Evolutionary conservation across 2,113 vertebrate genomes (phyloP).

Genomic region (Chlamydotis undulata): DNA sequence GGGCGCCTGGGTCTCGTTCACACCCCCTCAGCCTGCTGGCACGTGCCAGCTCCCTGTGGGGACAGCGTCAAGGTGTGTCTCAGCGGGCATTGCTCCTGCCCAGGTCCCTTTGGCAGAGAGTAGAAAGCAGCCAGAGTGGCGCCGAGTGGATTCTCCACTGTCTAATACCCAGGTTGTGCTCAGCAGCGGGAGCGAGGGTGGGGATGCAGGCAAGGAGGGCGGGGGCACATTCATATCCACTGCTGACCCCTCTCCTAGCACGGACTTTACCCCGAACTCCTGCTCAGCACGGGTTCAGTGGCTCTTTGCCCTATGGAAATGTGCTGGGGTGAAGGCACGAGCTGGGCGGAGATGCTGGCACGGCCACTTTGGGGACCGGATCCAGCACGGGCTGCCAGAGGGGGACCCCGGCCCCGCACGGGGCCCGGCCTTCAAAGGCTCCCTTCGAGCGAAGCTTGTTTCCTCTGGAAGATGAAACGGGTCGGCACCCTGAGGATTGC

Average conservation of each 20-base stretch:
- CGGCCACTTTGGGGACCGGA: background rate
- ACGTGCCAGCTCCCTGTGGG: background rate
- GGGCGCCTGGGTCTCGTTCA: fast-evolving
- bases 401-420: background rate
- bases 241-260: background rate
- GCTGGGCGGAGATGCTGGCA: background rate
- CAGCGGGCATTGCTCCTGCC: background rate
- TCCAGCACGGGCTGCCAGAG: background rate
- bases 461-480: slow-evolving; percentile 32
- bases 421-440: slow-evolving; percentile 7
- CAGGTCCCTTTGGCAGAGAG: background rate
- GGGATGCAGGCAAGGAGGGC: background rate
- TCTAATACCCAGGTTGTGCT: slow-evolving; percentile 8
- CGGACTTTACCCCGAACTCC: background rate
- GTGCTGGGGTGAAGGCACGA: background rate
- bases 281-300: background rate
- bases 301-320: background rate
- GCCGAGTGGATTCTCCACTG: slow-evolving; percentile 27
- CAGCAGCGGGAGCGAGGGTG: background rate
- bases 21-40: background rate
- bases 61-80: fast-evolving
- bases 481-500: background rate
- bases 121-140: background rate
- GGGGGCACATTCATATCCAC: background rate
- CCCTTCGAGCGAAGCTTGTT: background rate